Evolutionary conservation across 2,113 vertebrate genomes (phyloP).

Genomic region (Emydura subglobosa): DNA sequence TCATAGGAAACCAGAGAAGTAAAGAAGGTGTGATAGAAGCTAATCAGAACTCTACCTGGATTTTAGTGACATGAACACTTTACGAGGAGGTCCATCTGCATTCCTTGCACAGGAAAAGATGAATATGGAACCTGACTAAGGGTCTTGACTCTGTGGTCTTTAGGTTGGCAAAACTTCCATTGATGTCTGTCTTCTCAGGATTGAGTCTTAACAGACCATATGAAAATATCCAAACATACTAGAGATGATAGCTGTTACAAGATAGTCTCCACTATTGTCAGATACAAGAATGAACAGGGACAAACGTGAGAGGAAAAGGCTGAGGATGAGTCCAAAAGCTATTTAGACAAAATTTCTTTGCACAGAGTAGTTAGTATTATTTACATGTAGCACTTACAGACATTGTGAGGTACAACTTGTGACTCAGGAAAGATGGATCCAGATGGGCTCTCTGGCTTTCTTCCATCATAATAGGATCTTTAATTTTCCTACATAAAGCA

Average conservation of each 20-base stretch:
- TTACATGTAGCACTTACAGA: constrained; percentile 27
- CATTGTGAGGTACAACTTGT: constrained; percentile 37
- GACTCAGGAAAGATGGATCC: constrained; percentile 37
- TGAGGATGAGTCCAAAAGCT: constrained; percentile 7
- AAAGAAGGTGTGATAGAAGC: not conserved
- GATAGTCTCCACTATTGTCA: not conserved
- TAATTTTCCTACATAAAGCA: constrained; percentile 8
- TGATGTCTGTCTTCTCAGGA: not conserved
- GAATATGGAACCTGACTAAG: not conserved
- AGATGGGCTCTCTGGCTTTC: constrained; percentile 41
- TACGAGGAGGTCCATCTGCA: not conserved
- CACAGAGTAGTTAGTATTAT: not conserved
- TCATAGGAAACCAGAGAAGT: not conserved
- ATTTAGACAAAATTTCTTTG: constrained; percentile 5
- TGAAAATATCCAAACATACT: not conserved
- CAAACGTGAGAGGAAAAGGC: not conserved
- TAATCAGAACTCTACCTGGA: not conserved
- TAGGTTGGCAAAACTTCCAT: not conserved
- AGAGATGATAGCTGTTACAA: not conserved
- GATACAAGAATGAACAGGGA: not conserved
- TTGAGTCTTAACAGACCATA: not conserved
- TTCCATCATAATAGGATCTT: constrained; percentile 23
- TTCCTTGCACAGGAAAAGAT: not conserved
- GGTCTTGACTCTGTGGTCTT: not conserved
- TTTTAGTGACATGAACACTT: not conserved